Percentiles rank a stretch among this genome's conserved stretches.
phyloP scores from a whole-genome alignment of 23 tunicate species.

The Trididemnum miniatum region DNA sequence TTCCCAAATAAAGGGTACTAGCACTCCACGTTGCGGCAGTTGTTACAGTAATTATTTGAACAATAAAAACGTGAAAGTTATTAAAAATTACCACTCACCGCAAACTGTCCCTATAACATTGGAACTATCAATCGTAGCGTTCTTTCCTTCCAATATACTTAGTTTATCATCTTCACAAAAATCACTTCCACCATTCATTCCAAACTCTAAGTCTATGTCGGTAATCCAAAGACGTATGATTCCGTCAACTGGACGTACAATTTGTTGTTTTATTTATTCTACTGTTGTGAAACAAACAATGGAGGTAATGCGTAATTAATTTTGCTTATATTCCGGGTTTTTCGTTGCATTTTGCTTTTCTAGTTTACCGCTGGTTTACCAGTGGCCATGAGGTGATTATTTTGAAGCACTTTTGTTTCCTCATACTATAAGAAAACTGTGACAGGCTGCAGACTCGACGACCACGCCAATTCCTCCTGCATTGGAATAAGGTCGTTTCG shows the following conservation, averaged over 20 bases:
- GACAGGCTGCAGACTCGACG: no score
- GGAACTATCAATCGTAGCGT: conserved; percentile 5
- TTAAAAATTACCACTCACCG: conserved; percentile 43
- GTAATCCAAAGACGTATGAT: conserved; percentile 57
- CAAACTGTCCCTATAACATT: conserved; percentile 52
- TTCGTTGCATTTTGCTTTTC: not conserved
- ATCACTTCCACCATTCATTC: not conserved
- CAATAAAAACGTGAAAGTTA: no score
- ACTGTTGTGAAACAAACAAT: not conserved
- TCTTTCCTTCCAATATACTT: conserved; percentile 52
- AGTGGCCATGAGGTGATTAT: no score
- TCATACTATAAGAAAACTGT: no score
- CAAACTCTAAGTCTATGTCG: conserved; percentile 39
- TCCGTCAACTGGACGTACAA: not conserved
- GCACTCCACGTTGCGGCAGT: no score
- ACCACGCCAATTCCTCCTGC: no score
- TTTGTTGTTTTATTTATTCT: no score
- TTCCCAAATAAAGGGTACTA: no score
- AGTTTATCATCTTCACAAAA: conserved; percentile 41
- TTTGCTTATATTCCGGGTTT: not conserved
- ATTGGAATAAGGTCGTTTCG: no score
- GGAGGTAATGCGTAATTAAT: not conserved
- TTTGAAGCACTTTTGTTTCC: no score
- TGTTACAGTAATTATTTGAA: no score
- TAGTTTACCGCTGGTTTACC: no score